Base-by-base conservation (phyloP, 2,888 invertebrate genomes). In the Tipula confusa region DNA sequence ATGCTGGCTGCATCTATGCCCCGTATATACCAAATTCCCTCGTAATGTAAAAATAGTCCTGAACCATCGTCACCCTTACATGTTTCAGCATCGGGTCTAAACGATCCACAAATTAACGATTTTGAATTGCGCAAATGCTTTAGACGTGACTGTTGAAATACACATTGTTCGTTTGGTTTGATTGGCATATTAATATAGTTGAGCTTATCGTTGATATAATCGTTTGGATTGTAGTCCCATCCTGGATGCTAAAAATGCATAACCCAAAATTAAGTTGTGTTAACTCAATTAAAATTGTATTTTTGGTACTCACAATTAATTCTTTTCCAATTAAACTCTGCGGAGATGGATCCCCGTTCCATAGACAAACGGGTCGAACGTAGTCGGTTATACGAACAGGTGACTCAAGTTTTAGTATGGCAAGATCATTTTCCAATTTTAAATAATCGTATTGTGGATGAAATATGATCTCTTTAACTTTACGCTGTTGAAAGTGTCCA, bases 151-250 rank as follows among this genome's bases (percentile, higher is more conserved):
- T 33, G 33, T 7, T 15, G 82, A 18, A 92, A 88, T 85, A 93
- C 90, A 87, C 93, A 93, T 5, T 91, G 91, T 86, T 91, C 91
- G 84, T 91, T 91, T 85, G 91, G 90, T 0, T 92, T 92, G 7
- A 93, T 90, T 0, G 92, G 93, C 92, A 93, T 92, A 85, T 91
- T 90, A 0, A 92, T 91, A 84, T 92, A 88, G 18, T 90, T 91
- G 43, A 93, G 87, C 85, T 92, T 91, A 85, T 92, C 92, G 0
- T 92, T 92, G 0, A 92, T 91, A 29, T 90, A 90, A 7, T 92
- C 92, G 5, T 33, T 11, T 5, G 29, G 11, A 36, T 82, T 18
- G 18, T 31, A 82, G 36, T 33, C 33, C 82, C 82, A 82, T 33
- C 82, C 82, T 15, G 82, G 82, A 3, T 31, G 9, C 82, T 82